Evolutionary conservation across 1,140 invertebrate species (phyloP).

Genomic region (Psilanteris sp.): DNA sequence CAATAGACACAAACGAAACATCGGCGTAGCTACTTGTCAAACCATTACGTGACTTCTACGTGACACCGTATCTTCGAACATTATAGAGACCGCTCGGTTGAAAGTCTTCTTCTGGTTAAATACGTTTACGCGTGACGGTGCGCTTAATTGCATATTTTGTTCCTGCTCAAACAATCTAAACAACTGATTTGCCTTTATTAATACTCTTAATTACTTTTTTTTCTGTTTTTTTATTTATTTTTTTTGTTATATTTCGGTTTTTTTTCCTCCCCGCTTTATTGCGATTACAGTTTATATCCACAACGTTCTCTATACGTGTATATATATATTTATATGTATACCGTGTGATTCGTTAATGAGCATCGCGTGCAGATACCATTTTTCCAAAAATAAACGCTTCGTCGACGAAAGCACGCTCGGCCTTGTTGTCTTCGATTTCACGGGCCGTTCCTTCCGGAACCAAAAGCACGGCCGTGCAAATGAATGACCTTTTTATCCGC

Average conservation of each 20-base stretch:
- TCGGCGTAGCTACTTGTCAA: too few species aligned
- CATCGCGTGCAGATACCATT: conserved; percentile 56
- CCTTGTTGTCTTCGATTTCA: conserved; percentile 27
- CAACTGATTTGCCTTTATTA: too few species aligned
- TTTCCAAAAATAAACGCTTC: conserved; percentile 56
- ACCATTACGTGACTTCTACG: too few species aligned
- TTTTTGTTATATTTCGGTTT: too few species aligned
- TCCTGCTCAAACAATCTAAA: conserved; percentile 50
- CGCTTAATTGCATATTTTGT: conserved; percentile 49
- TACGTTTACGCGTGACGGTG: conserved; percentile 61
- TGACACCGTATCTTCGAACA: conserved; percentile 48
- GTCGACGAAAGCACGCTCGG: conserved; percentile 49
- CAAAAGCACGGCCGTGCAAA: conserved; percentile 53
- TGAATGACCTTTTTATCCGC: conserved; percentile 39
- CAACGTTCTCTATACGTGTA: conserved; percentile 51
- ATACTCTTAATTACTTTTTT: too few species aligned
- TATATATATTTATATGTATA: conserved; percentile 54
- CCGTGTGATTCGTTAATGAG: conserved; percentile 56
- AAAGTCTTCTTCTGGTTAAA: conserved; percentile 57
- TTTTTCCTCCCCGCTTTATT: conserved; percentile 40
- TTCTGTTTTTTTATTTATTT: too few species aligned
- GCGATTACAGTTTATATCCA: conserved; percentile 59
- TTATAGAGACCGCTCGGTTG: conserved; percentile 52
- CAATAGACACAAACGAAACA: too few species aligned
- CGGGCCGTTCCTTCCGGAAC: conserved; percentile 43